phyloP scores from a whole-genome alignment of 1,140 invertebrate genomes.

The Akabosia matsudoensis region DNA sequence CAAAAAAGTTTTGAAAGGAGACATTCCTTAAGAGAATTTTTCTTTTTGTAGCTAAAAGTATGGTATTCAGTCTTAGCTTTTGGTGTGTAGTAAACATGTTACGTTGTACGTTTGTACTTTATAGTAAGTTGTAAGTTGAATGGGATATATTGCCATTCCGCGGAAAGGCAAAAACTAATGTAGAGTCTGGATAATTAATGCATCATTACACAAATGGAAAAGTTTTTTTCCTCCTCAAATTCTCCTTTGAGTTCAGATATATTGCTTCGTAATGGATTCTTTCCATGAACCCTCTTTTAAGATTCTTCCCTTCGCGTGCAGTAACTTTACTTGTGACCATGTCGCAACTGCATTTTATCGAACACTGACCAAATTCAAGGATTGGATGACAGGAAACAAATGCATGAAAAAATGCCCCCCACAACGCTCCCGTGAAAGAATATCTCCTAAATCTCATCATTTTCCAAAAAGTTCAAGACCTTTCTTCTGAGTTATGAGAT shows the following conservation, averaged over 20 bases:
- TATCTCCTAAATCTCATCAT: not conserved
- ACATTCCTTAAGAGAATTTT: no score
- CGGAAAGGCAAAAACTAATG: not conserved
- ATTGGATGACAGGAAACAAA: not conserved
- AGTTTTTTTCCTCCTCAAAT: not conserved
- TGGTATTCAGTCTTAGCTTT: no score
- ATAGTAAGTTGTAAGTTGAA: no score
- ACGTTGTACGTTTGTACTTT: no score
- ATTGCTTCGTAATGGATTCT: not conserved
- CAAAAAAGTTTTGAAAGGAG: no score
- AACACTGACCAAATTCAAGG: not conserved
- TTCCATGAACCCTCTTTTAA: not conserved
- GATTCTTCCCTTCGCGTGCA: not conserved
- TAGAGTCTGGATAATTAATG: conserved; percentile 9
- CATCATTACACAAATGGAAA: conserved; percentile 24
- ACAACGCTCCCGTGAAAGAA: not conserved
- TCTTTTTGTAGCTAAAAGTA: no score
- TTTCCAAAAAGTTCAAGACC: not conserved
- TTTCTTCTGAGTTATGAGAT: conserved; percentile 9
- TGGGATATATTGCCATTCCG: no score
- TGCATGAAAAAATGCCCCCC: not conserved
- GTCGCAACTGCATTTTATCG: no score
- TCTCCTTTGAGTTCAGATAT: not conserved
- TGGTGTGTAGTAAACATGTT: no score
- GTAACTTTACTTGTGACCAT: not conserved